These are phyloP conservation scores for Diarsia mendica DNA, from an alignment of 2,888 invertebrate genomes.

Conservation along the genomic window DNA sequence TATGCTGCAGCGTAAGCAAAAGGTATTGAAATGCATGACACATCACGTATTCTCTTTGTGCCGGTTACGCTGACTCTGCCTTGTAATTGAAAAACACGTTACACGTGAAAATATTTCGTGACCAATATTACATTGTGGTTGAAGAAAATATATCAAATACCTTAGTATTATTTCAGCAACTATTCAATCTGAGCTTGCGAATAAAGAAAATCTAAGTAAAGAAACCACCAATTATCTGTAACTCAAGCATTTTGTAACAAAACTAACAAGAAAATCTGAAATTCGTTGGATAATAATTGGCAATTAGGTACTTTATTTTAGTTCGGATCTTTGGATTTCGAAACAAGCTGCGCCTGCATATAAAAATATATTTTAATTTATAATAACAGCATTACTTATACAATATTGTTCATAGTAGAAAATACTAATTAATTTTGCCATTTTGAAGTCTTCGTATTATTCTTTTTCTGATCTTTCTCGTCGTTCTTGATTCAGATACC, in stretches of 20 bases:
- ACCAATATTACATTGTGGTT: constrained; percentile 1
- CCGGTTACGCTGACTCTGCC: constrained; percentile 1
- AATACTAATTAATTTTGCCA: constrained; percentile 66
- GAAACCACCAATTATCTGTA: constrained; percentile 27
- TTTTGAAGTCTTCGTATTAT: constrained; percentile 67
- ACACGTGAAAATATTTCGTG: constrained; percentile 5
- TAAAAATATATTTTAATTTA: constrained; percentile 8
- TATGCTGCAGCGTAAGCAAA: constrained; percentile 20
- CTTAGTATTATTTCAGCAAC: not conserved
- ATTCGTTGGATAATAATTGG: constrained; percentile 28
- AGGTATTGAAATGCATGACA: constrained; percentile 38
- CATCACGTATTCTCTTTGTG: constrained; percentile 42
- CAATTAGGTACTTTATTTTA: constrained; percentile 13
- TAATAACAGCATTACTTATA: not conserved
- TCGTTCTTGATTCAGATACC: constrained; percentile 51
- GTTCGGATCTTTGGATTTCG: not conserved
- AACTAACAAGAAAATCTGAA: not conserved
- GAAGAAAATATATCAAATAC: not conserved
- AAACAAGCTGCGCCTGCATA: constrained; percentile 6
- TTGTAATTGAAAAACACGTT: constrained; percentile 46
- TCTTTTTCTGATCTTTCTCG: constrained; percentile 71
- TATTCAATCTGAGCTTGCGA: not conserved
- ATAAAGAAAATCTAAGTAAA: constrained; percentile 5
- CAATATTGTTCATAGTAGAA: not conserved
- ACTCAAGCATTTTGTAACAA: constrained; percentile 7